Evolutionary conservation across 2,888 invertebrate species (phyloP), one percentile per base, ranked within the genome.

Genomic region (Onchidella celtica): DNA sequence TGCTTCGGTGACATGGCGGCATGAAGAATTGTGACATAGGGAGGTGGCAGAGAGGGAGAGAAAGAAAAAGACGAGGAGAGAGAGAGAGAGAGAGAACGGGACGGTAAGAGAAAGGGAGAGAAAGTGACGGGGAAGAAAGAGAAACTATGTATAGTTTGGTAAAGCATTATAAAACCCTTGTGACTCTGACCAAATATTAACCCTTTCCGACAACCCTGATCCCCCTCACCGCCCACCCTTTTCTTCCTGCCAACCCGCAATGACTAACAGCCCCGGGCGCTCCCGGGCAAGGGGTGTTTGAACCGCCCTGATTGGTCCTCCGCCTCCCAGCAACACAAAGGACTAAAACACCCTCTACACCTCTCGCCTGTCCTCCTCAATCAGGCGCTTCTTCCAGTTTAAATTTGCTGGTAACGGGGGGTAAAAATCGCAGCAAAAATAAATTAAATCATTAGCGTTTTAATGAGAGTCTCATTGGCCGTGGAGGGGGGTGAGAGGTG

Each of bases 371-470:
- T 65, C 75, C 65, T 11, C 14, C 65, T 65, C 75, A 63, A 75
- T 63, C 75, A 65, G 63, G 29, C 63, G 63, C 65, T 47, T 21
- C 11, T 65, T 47, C 32, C 27, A 65, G 40, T 38, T 75, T 17
- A 75, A 75, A 75, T 65, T 65, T 65, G 75, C 55, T 61, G 63
- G 32, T 59, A 21, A 65, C 74, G 61, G 65, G 38, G 36, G 75
- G 65, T 29, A 61, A n/a, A 61, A 75, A 65, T 47, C 29, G 47
- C 38, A 65, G 27, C 36, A 75, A 65, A 63, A 65, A 38, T 40
- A 75, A 61, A 75, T 75, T 75, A 75, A 75, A 63, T 75, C 75
- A 75, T 75, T 75, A 63, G 36, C 63, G 75, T 29, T 63, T 65
- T 75, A 75, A 75, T 75, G 75, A 75, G 75, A 63, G 65, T 59